These are phyloP conservation scores for Synanthedon tipuliformis DNA, from an alignment of 2,888 invertebrate genomes.

Conservation along the genomic window DNA sequence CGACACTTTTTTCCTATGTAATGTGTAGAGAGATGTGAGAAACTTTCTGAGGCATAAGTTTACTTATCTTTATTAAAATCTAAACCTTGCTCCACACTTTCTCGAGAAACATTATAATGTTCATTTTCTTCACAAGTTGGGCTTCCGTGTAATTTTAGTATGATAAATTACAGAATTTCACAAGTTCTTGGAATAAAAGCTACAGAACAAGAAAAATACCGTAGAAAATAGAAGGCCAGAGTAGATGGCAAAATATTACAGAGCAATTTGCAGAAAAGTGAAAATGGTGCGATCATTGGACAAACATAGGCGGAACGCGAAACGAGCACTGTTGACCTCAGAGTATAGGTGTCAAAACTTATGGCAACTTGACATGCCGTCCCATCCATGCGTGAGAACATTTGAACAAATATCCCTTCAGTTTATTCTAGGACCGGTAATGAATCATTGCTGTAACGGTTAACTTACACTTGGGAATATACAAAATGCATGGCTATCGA, in stretches of 20 bases:
- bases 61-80: neutral
- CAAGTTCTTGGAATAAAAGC: neutral
- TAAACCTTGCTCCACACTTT: neutral
- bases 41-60: slow-evolving; percentile 21
- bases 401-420: slow-evolving; percentile 59
- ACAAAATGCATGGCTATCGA: slow-evolving; percentile 43
- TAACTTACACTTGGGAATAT: slow-evolving; percentile 47
- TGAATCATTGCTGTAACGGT: slow-evolving; percentile 66
- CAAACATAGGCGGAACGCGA: slow-evolving; percentile 49
- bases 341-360: slow-evolving; percentile 55
- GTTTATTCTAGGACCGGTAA: slow-evolving; percentile 61
- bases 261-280: slow-evolving; percentile 28
- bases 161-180: too few species aligned
- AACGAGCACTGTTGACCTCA: slow-evolving; percentile 53
- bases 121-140: too few species aligned
- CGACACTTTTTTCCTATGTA: slow-evolving; percentile 47
- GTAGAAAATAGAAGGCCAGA: slow-evolving; percentile 8
- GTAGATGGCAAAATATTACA: slow-evolving; percentile 14
- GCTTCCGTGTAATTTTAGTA: neutral
- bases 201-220: slow-evolving; percentile 11
- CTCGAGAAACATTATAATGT: too few species aligned
- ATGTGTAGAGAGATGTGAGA: slow-evolving; percentile 41
- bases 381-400: slow-evolving; percentile 60
- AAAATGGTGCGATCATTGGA: slow-evolving; percentile 26
- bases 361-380: slow-evolving; percentile 49